phyloP scores from a whole-genome alignment of 2,888 invertebrate genomes.

The Macaria notata region DNA sequence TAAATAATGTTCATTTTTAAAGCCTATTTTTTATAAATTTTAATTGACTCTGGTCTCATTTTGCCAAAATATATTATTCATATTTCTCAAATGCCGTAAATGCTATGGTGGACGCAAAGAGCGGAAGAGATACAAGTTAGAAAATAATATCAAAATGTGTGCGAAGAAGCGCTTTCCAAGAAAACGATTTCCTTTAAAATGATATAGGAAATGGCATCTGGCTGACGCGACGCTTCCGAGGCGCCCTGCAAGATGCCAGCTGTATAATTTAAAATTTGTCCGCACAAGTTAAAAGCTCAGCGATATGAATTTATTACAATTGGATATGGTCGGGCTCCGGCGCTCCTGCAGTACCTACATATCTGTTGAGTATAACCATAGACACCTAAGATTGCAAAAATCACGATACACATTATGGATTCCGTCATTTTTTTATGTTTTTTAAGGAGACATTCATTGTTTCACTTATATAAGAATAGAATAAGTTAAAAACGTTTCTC shows the following conservation, averaged over 20 bases:
- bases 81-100: conserved; percentile 24
- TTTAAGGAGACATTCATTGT: conserved; percentile 27
- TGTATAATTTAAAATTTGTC: conserved; percentile 34
- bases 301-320: conserved; percentile 53
- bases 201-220: conserved; percentile 23
- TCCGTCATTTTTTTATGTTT: conserved; percentile 12
- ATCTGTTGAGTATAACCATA: conserved; percentile 36
- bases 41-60: conserved; percentile 73
- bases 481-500: conserved; percentile 7
- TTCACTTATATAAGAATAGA: conserved; percentile 18
- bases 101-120: conserved; percentile 21
- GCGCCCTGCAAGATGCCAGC: conserved; percentile 25
- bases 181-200: conserved; percentile 30
- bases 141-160: conserved; percentile 14
- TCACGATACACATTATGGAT: conserved; percentile 30
- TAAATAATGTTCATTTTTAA: conserved; percentile 42
- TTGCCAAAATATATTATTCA: conserved; percentile 43
- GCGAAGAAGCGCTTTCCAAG: conserved; percentile 14
- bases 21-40: conserved; percentile 48
- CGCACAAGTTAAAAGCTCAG: conserved; percentile 47
- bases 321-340: conserved; percentile 48
- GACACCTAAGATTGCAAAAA: conserved; percentile 33
- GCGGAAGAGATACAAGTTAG: conserved; percentile 11
- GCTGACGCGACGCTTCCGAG: conserved; percentile 25
- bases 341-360: conserved; percentile 34